Evolutionary conservation across 2,797 vertebrate species (phyloP), one percentile per base, ranked within the genome.

Genomic region (Myotis myotis): DNA sequence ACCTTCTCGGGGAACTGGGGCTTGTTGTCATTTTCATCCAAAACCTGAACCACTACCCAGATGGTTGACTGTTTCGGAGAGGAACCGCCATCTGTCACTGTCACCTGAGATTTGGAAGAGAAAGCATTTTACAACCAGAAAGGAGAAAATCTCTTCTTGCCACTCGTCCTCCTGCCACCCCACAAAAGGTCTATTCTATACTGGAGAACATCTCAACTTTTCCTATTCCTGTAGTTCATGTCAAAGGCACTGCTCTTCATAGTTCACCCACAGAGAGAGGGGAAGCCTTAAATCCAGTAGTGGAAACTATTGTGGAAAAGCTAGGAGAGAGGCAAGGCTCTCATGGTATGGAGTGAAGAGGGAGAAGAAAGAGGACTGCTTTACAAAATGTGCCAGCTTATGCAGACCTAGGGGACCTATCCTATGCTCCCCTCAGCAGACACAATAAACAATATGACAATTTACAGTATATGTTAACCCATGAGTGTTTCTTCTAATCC

Each of bases 11-110:
- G 99, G 96, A 99, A 99, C 62, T 98, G 98, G 0, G 99, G 99
- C 71, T 99, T 99, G 98, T 99, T 99, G 97, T 99, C 99, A 2
- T 99, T 99, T 97, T 99, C 99, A 97, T 99, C 99, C 84, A 99
- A 97, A 53, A 99, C 99, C 81, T 99, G 99, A 55, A 99, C 98
- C 83, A 99, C 99, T 92, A 99, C 99, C 99, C 99, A 99, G 25
- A 99, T 98, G 0, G 99, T 99, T 4, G 99, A 99, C 36, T 99
- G 99, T 93, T 97, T 98, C 5, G 99, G 98, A 94, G 98, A 98
- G 0, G 98, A 94, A 16, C 99, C 99, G 0, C 99, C 99, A 51
- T 99, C 99, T 2, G 98, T 99, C 79, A 99, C 99, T 0, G 99
- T 98, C 4, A 99, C 99, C 99, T 99, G 97, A 49, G 97, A 97